Conservation (phyloP, 2,797 vertebrate genomes). For the Syngnathus rostellatus region DNA sequence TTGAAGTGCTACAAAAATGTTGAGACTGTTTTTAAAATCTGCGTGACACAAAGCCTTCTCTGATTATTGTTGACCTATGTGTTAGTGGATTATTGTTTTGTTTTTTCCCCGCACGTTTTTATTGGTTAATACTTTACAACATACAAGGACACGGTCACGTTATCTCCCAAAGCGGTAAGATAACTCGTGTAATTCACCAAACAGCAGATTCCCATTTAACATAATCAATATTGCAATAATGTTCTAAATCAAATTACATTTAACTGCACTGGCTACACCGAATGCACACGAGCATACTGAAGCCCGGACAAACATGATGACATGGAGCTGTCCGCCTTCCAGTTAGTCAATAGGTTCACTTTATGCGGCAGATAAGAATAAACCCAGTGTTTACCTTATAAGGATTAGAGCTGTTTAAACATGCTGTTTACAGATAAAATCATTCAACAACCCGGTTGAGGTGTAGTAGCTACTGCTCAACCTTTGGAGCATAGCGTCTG, state of each 20-base stretch:
- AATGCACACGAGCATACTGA: not conserved
- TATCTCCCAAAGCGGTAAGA: not conserved
- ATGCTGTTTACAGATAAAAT: slow-evolving; percentile 1
- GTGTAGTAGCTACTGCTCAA: not conserved
- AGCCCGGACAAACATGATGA: not conserved
- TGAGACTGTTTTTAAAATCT: no score
- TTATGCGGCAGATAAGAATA: slow-evolving; percentile 1
- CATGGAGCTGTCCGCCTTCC: not conserved
- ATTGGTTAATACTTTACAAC: not conserved
- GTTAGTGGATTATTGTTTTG: no score
- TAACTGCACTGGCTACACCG: not conserved
- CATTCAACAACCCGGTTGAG: not conserved
- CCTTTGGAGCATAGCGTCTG: slow-evolving; percentile 2
- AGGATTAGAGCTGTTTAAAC: slow-evolving; percentile 5
- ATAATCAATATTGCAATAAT: not conserved
- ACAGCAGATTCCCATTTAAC: not conserved
- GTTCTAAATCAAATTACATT: not conserved
- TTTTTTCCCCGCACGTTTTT: not conserved
- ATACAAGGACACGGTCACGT: not conserved
- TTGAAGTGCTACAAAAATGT: no score
- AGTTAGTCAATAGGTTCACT: not conserved
- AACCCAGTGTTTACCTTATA: slow-evolving; percentile 4
- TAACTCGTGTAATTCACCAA: not conserved
- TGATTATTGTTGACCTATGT: no score
- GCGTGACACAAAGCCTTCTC: no score